Evolutionary conservation across 1,140 invertebrate species (phyloP).

Genomic region (Pachyrhynchus sulphureomaculatus): DNA sequence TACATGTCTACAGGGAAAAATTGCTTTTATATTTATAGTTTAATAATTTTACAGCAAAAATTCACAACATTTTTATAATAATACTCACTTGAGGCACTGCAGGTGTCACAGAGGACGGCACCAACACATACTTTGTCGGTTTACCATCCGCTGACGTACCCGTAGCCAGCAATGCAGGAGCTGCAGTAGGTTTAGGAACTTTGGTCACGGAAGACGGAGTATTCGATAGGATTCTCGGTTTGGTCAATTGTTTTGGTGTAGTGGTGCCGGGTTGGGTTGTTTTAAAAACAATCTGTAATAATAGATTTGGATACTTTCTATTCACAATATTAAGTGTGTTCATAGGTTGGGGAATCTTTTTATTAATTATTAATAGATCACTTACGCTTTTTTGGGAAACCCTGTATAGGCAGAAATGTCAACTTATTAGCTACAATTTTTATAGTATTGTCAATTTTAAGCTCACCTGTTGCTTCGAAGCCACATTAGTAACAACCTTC

Average conservation of each 20-base stretch:
- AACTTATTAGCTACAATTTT: too few species aligned
- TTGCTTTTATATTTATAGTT: too few species aligned
- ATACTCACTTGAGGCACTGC: constrained; percentile 8
- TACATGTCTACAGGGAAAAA: too few species aligned
- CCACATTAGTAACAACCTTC: not conserved
- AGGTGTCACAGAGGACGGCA: constrained; percentile 48
- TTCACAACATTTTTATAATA: too few species aligned
- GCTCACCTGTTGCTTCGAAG: not conserved
- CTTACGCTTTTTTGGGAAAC: too few species aligned
- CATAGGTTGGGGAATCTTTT: too few species aligned
- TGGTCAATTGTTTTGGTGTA: not conserved
- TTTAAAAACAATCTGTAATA: constrained; percentile 19
- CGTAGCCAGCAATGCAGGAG: constrained; percentile 15
- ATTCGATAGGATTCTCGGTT: constrained; percentile 8
- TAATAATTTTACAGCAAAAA: too few species aligned
- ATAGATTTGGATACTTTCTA: not conserved
- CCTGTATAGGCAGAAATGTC: too few species aligned
- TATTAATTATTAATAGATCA: too few species aligned
- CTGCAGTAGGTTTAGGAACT: constrained; percentile 3
- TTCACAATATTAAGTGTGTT: not conserved
- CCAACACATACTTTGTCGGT: constrained; percentile 62
- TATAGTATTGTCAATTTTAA: too few species aligned
- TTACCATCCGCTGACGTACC: constrained; percentile 46
- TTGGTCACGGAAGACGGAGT: not conserved
- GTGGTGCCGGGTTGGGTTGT: constrained; percentile 5